Evolutionary conservation across 2,113 vertebrate genomes (phyloP).

Genomic region (Anhinga anhinga): DNA sequence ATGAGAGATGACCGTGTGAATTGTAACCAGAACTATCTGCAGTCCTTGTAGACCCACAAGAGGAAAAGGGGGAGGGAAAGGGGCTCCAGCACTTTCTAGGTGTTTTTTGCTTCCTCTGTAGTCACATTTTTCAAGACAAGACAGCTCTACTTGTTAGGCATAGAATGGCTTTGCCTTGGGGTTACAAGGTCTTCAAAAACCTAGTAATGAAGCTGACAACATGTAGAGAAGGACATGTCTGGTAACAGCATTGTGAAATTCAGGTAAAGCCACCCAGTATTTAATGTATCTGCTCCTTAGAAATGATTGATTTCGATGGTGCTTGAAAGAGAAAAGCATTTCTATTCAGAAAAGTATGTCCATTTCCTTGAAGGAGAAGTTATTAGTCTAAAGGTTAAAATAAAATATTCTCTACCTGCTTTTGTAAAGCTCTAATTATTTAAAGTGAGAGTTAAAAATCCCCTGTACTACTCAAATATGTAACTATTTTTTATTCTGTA

Average conservation of each 20-base stretch:
- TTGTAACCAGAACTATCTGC: background rate
- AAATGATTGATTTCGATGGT: background rate
- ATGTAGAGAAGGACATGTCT: background rate
- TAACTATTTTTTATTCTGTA: background rate
- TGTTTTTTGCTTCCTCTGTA: background rate
- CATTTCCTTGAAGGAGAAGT: background rate
- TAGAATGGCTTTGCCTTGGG: background rate
- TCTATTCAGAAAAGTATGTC: background rate
- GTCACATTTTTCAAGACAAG: background rate
- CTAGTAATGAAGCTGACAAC: background rate
- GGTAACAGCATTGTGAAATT: background rate
- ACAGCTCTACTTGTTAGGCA: background rate
- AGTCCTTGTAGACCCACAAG: background rate
- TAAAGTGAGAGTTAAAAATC: background rate
- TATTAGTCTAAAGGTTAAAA: background rate
- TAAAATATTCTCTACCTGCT: background rate
- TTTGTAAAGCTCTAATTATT: background rate
- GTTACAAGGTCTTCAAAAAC: background rate
- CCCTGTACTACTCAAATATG: background rate
- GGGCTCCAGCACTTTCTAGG: background rate
- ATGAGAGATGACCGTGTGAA: background rate
- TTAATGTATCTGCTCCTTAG: background rate
- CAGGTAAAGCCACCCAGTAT: background rate
- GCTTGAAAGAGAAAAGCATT: background rate
- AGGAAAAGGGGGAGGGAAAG: background rate